These are phyloP conservation scores for Carassius auratus DNA, from an alignment of 2,113 vertebrate genomes.

Conservation along the genomic window DNA sequence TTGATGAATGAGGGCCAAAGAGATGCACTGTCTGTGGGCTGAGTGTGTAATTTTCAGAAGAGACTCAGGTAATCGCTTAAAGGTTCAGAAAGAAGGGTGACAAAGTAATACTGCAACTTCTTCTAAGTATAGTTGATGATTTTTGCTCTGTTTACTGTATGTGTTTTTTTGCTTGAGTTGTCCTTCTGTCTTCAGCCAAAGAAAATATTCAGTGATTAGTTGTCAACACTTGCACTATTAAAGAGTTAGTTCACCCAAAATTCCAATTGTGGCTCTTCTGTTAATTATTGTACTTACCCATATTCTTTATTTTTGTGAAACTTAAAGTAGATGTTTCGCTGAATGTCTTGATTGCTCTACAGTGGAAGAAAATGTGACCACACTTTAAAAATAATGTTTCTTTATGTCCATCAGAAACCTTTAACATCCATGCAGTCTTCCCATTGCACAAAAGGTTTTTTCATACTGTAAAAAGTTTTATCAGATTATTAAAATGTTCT, in stretches of 20 bases:
- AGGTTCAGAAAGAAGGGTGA: neutral
- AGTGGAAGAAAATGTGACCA: neutral
- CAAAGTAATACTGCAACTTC: conserved; percentile 2
- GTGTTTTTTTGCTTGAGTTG: neutral
- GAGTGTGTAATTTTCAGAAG: conserved; percentile 23
- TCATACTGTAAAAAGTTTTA: neutral
- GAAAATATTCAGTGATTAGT: neutral
- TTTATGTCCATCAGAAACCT: neutral
- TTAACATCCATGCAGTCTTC: neutral
- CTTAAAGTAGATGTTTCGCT: neutral
- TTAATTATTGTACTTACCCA: neutral
- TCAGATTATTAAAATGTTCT: neutral
- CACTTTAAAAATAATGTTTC: neutral
- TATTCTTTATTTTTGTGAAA: neutral
- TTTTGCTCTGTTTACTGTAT: neutral
- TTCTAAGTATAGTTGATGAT: neutral
- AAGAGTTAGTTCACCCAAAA: neutral
- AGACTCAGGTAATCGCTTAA: conserved; percentile 21
- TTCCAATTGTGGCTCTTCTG: neutral
- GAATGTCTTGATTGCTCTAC: neutral
- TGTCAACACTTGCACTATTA: neutral
- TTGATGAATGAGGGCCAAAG: conserved; percentile 47
- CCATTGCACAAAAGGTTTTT: neutral
- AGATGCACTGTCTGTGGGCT: conserved; percentile 9
- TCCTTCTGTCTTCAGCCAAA: neutral